phyloP scores from a whole-genome alignment of 2,113 vertebrate species.

The Heterotilapia buettikoferi region DNA sequence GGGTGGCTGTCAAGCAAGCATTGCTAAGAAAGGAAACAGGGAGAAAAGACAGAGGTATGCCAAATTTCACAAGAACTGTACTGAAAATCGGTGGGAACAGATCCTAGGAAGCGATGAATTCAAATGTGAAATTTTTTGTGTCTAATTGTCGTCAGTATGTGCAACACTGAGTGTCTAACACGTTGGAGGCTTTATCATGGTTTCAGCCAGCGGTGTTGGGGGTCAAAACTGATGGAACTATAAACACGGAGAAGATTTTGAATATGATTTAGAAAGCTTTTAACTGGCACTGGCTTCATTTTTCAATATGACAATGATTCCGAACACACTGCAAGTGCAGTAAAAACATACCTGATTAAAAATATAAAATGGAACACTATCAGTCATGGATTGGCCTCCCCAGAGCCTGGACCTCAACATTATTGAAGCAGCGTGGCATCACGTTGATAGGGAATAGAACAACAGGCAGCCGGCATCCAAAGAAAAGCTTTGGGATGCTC shows the following conservation, averaged over 20 bases:
- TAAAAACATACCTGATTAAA: neutral
- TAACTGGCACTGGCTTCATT: neutral
- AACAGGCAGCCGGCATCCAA: neutral
- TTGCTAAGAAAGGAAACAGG: neutral
- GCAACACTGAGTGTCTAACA: fast-evolving
- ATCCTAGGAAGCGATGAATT: neutral
- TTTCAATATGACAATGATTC: neutral
- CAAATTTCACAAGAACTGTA: neutral
- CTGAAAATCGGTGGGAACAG: neutral
- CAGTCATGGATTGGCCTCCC: neutral
- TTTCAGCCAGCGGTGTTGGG: neutral
- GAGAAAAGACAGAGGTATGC: neutral
- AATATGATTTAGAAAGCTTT: neutral
- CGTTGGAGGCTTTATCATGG: neutral
- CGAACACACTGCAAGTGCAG: fast-evolving
- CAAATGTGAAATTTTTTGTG: neutral
- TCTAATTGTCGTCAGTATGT: fast-evolving
- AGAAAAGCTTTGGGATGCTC: neutral
- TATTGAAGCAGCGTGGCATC: neutral
- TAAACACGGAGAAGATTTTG: neutral
- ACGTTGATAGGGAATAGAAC: neutral
- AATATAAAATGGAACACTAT: neutral
- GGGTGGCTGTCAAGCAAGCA: neutral
- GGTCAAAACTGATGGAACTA: neutral
- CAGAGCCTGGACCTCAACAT: neutral